Evolutionary conservation across 2,113 vertebrate genomes (phyloP).

Genomic region (Acrocephalus kingi): DNA sequence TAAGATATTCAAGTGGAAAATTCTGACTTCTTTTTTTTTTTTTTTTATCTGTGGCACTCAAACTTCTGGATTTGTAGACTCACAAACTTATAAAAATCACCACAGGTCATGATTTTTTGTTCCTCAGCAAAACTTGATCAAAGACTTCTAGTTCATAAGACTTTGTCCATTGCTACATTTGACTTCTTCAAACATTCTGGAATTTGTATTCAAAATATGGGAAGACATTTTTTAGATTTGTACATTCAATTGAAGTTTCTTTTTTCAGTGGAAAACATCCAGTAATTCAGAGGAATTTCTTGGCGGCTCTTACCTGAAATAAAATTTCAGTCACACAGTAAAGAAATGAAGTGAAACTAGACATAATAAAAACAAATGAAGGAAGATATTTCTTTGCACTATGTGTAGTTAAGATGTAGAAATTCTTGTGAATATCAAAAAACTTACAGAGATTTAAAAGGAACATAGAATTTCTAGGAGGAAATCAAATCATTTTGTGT

Average conservation of each 20-base stretch:
- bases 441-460: not conserved
- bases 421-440: not conserved
- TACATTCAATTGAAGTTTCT: not conserved
- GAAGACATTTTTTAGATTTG: not conserved
- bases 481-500: not conserved
- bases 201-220: not conserved
- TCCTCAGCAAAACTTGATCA: not conserved
- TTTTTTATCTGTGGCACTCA: not conserved
- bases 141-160: not conserved
- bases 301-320: not conserved
- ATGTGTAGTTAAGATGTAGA: not conserved
- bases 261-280: not conserved
- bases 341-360: not conserved
- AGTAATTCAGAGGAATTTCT: not conserved
- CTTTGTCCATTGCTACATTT: not conserved
- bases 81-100: rapidly evolving
- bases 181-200: not conserved
- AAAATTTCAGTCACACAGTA: not conserved
- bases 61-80: not conserved
- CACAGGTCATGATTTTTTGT: not conserved
- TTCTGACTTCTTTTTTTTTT: not conserved
- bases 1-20: not conserved
- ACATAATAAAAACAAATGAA: not conserved
- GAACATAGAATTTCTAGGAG: not conserved
- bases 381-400: not conserved